Evolutionary conservation across 2,888 invertebrate species (phyloP).

Genomic region (Drosophila lacicola): DNA sequence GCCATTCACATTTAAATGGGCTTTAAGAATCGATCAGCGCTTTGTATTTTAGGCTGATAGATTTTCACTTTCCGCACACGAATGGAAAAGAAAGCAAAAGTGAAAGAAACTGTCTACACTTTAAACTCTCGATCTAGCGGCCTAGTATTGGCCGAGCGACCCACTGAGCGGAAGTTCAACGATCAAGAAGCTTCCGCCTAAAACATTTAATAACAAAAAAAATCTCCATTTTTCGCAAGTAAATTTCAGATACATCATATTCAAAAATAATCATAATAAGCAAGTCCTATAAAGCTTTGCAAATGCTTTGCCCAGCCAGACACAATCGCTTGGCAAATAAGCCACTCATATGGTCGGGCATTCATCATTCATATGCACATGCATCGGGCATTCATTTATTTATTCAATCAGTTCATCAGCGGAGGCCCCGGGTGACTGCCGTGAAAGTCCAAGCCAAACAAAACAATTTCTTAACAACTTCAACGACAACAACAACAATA

Average conservation of each 20-base stretch:
- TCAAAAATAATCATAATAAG: not conserved
- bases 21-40: constrained; percentile 38
- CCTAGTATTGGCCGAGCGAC: not conserved
- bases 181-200: constrained; percentile 22
- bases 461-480: constrained; percentile 54
- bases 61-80: constrained; percentile 55
- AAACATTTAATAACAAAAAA: constrained; percentile 1
- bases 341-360: constrained; percentile 24
- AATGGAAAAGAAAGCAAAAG: constrained; percentile 56
- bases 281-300: constrained; percentile 12
- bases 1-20: constrained; percentile 49
- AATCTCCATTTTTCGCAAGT: not conserved
- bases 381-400: constrained; percentile 27
- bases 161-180: constrained; percentile 32
- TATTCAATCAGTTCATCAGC: constrained; percentile 34
- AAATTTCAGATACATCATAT: not conserved
- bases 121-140: constrained; percentile 16
- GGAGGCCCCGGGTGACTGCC: constrained; percentile 20
- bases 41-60: constrained; percentile 16
- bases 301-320: constrained; percentile 10
- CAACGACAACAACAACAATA: no score
- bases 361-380: constrained; percentile 31
- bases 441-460: constrained; percentile 65
- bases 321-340: constrained; percentile 21
- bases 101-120: constrained; percentile 41